phyloP scores from a whole-genome alignment of 64 coral and sea anemone species.

The Stichodactyla helianthus region DNA sequence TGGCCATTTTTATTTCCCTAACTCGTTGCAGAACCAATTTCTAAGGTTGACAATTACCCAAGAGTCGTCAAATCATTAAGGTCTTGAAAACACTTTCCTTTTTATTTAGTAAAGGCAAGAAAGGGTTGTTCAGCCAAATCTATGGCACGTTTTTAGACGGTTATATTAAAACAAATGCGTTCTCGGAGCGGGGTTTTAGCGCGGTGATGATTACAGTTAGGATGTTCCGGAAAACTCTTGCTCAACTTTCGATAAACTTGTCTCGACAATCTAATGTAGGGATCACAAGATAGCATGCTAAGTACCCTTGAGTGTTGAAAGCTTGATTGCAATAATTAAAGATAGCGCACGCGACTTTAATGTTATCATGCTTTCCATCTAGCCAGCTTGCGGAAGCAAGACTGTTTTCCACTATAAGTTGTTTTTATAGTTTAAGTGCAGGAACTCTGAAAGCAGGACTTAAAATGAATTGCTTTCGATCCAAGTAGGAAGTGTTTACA shows the following conservation, averaged over 20 bases:
- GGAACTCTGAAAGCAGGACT: neutral
- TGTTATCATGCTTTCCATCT: neutral
- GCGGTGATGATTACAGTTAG: neutral
- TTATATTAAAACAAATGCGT: neutral
- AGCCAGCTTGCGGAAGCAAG: neutral
- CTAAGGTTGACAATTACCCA: too few species aligned
- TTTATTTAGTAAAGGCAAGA: too few species aligned
- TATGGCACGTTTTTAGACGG: neutral
- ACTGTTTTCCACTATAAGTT: neutral
- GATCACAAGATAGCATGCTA: neutral
- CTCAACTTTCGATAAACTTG: neutral
- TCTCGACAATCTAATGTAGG: conserved; percentile 5
- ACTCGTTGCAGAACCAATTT: too few species aligned
- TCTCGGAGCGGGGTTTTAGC: too few species aligned
- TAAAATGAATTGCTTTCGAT: conserved; percentile 18
- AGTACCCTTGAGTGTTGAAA: conserved; percentile 3
- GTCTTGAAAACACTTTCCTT: too few species aligned
- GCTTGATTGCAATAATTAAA: conserved; percentile 15
- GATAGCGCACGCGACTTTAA: conserved; percentile 14
- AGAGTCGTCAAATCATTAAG: too few species aligned
- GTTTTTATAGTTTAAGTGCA: conserved; percentile 15
- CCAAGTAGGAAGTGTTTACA: conserved; percentile 2
- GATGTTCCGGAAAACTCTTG: neutral
- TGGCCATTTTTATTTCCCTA: too few species aligned
- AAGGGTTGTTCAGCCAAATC: too few species aligned